A percentile compares a stretch with the other conserved stretches of the same genome.
These are phyloP conservation scores for Poeciliopsis presidionis DNA, from an alignment of 2,797 vertebrate species.

Conservation along the genomic window DNA sequence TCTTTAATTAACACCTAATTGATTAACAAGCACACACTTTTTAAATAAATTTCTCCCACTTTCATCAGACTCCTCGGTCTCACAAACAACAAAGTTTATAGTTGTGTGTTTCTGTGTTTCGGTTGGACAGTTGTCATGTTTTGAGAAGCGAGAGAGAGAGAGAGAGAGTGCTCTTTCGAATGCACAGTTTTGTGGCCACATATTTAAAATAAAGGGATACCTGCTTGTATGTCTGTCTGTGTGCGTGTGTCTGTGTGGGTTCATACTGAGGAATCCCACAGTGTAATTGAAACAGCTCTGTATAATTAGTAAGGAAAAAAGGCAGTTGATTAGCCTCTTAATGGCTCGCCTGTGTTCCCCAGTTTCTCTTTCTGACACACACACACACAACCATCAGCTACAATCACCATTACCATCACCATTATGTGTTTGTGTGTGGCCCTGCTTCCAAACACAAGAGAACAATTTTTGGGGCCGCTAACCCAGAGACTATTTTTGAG, in stretches of 20 bases:
- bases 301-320: constrained; percentile 63
- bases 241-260: not conserved
- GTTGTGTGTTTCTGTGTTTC: not conserved
- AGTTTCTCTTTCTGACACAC: constrained; percentile 35
- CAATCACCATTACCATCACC: constrained; percentile 43
- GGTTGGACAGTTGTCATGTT: not conserved
- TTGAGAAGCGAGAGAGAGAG: not conserved
- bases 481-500: not conserved
- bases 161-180: not conserved
- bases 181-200: not conserved
- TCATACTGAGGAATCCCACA: constrained; percentile 22
- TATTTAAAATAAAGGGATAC: constrained; percentile 26
- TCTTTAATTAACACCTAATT: constrained; percentile 73
- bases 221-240: constrained; percentile 3
- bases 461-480: not conserved
- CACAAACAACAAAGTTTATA: not conserved
- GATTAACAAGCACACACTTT: constrained; percentile 71
- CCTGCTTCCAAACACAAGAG: not conserved
- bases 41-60: constrained; percentile 64
- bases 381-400: constrained; percentile 5
- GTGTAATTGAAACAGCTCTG: constrained; percentile 55
- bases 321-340: constrained; percentile 63
- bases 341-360: constrained; percentile 38
- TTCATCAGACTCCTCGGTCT: constrained; percentile 61
- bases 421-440: constrained; percentile 14